A percentile compares a stretch with the other conserved stretches of the same genome.
Conservation (phyloP, 1,140 invertebrate genomes). For the Listronotus oregonensis region DNA sequence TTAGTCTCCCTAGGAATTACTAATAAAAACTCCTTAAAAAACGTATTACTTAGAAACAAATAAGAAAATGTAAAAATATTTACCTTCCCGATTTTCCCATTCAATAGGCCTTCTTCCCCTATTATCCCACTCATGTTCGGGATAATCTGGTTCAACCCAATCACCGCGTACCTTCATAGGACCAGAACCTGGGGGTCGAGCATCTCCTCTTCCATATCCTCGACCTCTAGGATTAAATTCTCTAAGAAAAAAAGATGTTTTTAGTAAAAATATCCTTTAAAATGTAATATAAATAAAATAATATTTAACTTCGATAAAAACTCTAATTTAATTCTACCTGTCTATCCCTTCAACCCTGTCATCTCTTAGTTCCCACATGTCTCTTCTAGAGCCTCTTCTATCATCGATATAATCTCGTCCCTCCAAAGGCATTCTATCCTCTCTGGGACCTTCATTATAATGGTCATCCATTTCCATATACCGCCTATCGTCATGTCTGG, state of each 20-base stretch:
- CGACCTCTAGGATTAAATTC: conserved; percentile 19
- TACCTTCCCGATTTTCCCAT: conserved; percentile 47
- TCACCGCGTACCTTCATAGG: conserved; percentile 36
- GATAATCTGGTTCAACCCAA: conserved; percentile 47
- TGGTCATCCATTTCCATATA: conserved; percentile 51
- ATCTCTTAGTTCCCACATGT: conserved; percentile 51
- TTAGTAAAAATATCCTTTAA: not conserved
- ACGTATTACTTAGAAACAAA: not conserved
- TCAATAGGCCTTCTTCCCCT: conserved; percentile 45
- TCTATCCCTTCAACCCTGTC: conserved; percentile 42
- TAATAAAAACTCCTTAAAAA: too few species aligned
- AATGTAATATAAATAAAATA: too few species aligned
- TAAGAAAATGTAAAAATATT: not conserved
- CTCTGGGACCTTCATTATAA: conserved; percentile 46
- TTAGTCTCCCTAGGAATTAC: too few species aligned
- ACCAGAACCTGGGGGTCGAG: conserved; percentile 31
- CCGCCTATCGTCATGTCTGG: conserved; percentile 47
- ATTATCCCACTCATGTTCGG: conserved; percentile 51
- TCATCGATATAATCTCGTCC: conserved; percentile 49
- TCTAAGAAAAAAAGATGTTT: not conserved
- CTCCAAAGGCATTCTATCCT: conserved; percentile 48
- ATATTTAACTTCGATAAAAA: too few species aligned
- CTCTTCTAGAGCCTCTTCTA: conserved; percentile 42
- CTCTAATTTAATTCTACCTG: conserved; percentile 29
- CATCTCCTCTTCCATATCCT: conserved; percentile 45